Evolutionary conservation across 2,888 invertebrate genomes (phyloP), one percentile per base, ranked within the genome.

Genomic region (Brenthis ino): DNA sequence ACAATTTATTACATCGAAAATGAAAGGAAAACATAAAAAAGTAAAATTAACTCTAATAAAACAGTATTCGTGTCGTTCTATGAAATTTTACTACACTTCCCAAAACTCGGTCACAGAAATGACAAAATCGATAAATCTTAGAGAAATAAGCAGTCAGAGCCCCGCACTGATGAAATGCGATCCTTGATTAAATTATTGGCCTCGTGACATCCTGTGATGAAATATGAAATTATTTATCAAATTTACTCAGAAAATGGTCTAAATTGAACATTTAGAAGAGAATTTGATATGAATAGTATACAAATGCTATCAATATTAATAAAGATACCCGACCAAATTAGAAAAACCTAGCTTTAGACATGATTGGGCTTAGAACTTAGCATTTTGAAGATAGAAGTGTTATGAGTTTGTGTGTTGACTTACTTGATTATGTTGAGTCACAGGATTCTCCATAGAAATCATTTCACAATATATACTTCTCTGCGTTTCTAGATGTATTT

Each of bases 131-230:
- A 58, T 28, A 58, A 58, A 58, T 33, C 20, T 28, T n/a, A 58
- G 48, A 4, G 48, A 58, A 28, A 58, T 28, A 28, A 48, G 24
- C 47, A 43, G 37, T 43, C 58, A 48, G 58, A 58, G n/a, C 48
- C 48, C 37, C 37, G 37, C 48, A 48, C 48, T 58, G 48, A 58
- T 48, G 24, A 58, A 48, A 58, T 28, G 48, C 58, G 48, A 58
- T 58, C 14, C 58, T 48, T 58, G 58, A 58, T 58, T 58, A 58
- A 58, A 58, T 58, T 48, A 58, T 28, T 47, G 58, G 47, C 57
- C 57, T 47, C 58, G 48, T 24, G 58, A 58, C 58, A 28, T 48
- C 58, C 58, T 47, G 48, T 47, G 58, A n/a, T 14, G 58, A 24
- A 48, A 48, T 48, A 48, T n/a, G 58, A 11, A 28, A 48, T 58